Evolutionary conservation across 2,113 vertebrate genomes (phyloP).

Genomic region (Cyanocitta stelleri): DNA sequence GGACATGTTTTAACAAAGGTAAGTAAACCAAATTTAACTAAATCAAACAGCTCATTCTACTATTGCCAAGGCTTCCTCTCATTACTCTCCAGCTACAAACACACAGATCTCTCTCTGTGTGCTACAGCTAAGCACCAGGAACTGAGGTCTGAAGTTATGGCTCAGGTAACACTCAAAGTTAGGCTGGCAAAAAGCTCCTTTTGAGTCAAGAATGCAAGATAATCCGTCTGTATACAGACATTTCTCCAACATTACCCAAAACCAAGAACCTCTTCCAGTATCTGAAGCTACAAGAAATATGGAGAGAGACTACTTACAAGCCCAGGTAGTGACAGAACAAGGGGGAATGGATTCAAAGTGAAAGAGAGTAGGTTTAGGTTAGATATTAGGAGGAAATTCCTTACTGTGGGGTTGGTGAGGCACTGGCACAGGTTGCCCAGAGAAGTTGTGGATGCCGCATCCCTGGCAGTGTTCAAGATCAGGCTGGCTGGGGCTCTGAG

Average conservation of each 20-base stretch:
- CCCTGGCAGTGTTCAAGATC: not conserved
- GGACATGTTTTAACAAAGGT: not conserved
- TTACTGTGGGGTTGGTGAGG: not conserved
- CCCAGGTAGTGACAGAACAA: not conserved
- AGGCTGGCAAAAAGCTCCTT: not conserved
- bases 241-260: not conserved
- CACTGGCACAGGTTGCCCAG: not conserved
- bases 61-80: not conserved
- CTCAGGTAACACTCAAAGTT: not conserved
- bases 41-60: not conserved
- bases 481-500: not conserved
- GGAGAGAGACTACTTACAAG: not conserved
- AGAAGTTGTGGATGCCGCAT: not conserved
- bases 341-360: not conserved
- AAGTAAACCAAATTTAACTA: not conserved
- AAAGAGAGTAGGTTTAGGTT: not conserved
- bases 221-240: not conserved
- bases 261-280: not conserved
- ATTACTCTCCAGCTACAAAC: not conserved
- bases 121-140: not conserved
- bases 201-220: not conserved
- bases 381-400: not conserved
- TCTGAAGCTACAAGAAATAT: not conserved
- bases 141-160: not conserved
- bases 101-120: not conserved